A percentile compares a stretch with the other conserved stretches of the same genome.
These are phyloP conservation scores for Elachura formosa DNA, from an alignment of 2,113 vertebrate genomes.

Conservation along the genomic window DNA sequence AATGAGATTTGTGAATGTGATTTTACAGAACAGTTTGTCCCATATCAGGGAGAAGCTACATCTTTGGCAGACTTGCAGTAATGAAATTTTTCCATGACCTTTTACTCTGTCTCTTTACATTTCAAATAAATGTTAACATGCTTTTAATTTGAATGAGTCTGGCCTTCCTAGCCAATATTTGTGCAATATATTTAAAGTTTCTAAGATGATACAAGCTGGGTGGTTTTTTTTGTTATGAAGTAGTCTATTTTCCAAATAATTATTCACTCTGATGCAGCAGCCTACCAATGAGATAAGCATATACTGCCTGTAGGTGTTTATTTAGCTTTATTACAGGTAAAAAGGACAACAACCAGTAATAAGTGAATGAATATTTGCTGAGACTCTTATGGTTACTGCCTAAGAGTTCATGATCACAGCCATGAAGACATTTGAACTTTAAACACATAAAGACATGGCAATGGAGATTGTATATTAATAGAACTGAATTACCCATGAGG, in stretches of 20 bases:
- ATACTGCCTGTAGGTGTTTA: conserved; percentile 17
- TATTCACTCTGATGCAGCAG: conserved; percentile 37
- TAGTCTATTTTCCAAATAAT: conserved; percentile 26
- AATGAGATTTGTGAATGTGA: background rate
- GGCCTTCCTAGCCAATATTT: conserved; percentile 24
- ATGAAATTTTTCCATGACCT: conserved; percentile 46
- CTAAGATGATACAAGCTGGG: background rate
- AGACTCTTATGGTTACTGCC: background rate
- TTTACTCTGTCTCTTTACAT: conserved; percentile 51
- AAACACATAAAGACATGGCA: background rate
- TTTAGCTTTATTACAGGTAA: conserved; percentile 53
- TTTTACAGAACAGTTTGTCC: background rate
- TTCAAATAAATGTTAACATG: conserved; percentile 35
- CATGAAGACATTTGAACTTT: conserved; percentile 35
- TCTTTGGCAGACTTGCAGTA: conserved; percentile 1
- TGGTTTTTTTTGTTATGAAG: conserved; percentile 23
- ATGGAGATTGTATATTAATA: background rate
- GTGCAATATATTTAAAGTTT: conserved; percentile 19
- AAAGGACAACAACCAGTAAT: background rate
- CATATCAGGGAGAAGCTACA: background rate
- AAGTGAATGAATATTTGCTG: conserved; percentile 49
- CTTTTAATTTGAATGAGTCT: conserved; percentile 47
- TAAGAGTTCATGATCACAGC: background rate
- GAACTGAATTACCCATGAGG: background rate
- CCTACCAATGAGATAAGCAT: background rate